Evolutionary conservation across 2,888 invertebrate genomes (phyloP), one percentile per base, ranked within the genome.

Genomic region (Megamerina dolium): DNA sequence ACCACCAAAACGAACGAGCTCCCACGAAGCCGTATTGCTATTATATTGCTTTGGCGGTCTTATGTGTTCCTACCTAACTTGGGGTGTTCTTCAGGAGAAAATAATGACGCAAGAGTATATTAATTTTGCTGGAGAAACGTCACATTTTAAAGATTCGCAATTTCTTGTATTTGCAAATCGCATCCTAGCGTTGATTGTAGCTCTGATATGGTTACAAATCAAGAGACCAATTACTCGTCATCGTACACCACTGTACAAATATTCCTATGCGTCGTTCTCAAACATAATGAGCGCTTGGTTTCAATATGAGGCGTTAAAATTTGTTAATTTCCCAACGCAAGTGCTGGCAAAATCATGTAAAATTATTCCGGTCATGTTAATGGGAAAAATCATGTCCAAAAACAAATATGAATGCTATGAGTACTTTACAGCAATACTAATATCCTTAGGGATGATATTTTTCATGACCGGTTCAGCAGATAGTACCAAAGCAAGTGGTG

Each of bases 271-370:
- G 64, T 92, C 96, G 4, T 83, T 99, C 60, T 93, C 95, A 13
- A 99, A 99, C 72, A 90, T 97, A 52, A 81, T 99, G 79, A 95
- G 95, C 67, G 94, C 95, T 36, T 99, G 97, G 97, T 97, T 94
- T 72, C 99, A 99, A 73, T 99, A 99, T 68, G 99, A 99, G 74
- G 97, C 97, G 17, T 77, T 99, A 34, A 97, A 97, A 71, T 99
- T 87, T 72, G 93, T 99, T 60, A 94, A 89, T 64, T 99, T 99
- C 70, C 97, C 97, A 2, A 93, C 95, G 36, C 96, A 97, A 79
- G 92, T 91, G 49, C 71, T 93, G 51, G 92, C 94, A 0, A 99
- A 99, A 74, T 94, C 97, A n/a, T 94, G 92, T 53, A 99, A 99
- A 75, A 88, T 94, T 54, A 90, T 95, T 58, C 93, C 93, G 2